Base-by-base conservation (phyloP, 2,888 invertebrate genomes). In the Deroplatys truncata region DNA sequence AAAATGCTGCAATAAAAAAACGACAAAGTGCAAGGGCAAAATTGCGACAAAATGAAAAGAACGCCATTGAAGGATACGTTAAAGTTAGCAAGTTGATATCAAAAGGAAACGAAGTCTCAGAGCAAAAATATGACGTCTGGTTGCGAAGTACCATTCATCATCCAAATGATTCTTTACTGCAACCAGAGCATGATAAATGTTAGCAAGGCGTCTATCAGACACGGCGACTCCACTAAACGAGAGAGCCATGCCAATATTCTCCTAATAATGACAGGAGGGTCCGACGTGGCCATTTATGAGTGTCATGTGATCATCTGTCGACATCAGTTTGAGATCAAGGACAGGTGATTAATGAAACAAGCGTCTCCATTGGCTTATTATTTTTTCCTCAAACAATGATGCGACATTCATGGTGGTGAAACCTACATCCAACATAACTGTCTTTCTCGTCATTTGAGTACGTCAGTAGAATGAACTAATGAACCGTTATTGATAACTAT, bases 321-420 rank as follows among this genome's bases (percentile, higher is more conserved):
- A 72, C 56, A 72, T 72, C 56, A 16, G 20, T 72, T 72, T 25
- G 56, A 72, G 56, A 72, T 72, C 31, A 28, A 87, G 82, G 87
- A 35, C 87, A 87, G 29, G 87, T 87, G 83, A 87, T 87, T 87
- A 87, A 87, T 87, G 87, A 83, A 87, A 87, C 13, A 87, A 28
- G n/a, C 82, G 35, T 13, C 82, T 82, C 83, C 83, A 87, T 87
- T 87, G 82, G 87, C 87, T 72, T 72, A 72, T 72, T 72, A 72
- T 72, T 72, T 72, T 20, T 72, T 16, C 56, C 56, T 25, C 20
- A 43, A 72, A 72, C 56, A 72, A 72, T 72, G 56, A 72, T 7
- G 56, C 20, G 25, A 72, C 25, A 72, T 25, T 20, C 20, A 25
- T 72, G 9, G 2, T 13, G 5, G 56, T 72, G 56, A 72, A 72